These are phyloP conservation scores for Melanerpes aurifrons DNA, from an alignment of 2,113 vertebrate genomes.

Conservation along the genomic window DNA sequence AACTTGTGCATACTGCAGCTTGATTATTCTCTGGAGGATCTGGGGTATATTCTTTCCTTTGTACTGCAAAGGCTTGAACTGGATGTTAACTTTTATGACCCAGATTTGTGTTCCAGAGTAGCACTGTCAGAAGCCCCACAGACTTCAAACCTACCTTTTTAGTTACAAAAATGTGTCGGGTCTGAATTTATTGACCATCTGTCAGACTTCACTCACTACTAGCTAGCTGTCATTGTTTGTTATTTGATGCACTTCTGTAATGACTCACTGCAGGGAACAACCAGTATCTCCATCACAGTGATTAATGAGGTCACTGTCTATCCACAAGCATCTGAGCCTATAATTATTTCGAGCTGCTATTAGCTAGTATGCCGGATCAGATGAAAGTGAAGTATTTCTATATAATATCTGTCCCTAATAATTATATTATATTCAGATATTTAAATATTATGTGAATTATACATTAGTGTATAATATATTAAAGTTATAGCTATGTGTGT, in stretches of 20 bases:
- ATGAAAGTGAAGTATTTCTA: not conserved
- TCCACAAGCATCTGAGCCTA: constrained; percentile 20
- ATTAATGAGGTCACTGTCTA: constrained; percentile 77
- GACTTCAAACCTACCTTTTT: constrained; percentile 65
- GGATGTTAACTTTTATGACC: constrained; percentile 63
- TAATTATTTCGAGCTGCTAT: constrained; percentile 43
- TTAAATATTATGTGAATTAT: no score
- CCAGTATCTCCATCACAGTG: constrained; percentile 66
- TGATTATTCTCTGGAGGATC: constrained; percentile 11
- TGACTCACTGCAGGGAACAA: constrained; percentile 73
- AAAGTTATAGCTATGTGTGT: no score
- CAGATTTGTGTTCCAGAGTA: constrained; percentile 32
- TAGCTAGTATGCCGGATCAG: not conserved
- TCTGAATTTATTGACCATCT: constrained; percentile 79
- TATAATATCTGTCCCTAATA: not conserved
- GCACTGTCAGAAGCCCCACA: constrained; percentile 27
- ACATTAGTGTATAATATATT: no score
- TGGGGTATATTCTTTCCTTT: constrained; percentile 23
- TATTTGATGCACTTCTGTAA: constrained; percentile 74
- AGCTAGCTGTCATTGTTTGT: constrained; percentile 76
- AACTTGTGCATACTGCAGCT: constrained; percentile 10
- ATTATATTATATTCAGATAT: not conserved
- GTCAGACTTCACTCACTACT: constrained; percentile 73
- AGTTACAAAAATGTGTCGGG: constrained; percentile 66
- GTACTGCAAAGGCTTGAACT: constrained; percentile 45